Evolutionary conservation across 1,140 invertebrate species (phyloP).

Genomic region (Samia ricini): DNA sequence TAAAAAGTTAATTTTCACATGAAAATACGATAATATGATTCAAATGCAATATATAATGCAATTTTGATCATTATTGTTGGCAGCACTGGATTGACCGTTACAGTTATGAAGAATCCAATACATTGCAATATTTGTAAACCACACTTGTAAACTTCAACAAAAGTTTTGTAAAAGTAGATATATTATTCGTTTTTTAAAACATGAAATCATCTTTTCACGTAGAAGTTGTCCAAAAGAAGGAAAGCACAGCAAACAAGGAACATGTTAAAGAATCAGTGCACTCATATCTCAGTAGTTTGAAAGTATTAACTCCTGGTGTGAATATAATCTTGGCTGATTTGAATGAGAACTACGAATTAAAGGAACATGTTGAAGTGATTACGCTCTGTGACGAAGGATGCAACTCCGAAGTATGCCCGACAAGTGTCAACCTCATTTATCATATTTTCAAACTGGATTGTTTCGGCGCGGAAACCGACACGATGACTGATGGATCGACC

Average conservation of each 20-base stretch:
- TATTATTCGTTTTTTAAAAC: background rate
- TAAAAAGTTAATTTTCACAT: too few relatives aligned
- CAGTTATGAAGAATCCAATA: too few relatives aligned
- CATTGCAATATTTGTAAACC: too few relatives aligned
- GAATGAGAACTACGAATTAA: conserved; percentile 44
- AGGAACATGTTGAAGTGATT: conserved; percentile 52
- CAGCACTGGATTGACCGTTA: too few relatives aligned
- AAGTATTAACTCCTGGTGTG: conserved; percentile 49
- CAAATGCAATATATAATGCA: too few relatives aligned
- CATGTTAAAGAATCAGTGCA: conserved; percentile 53
- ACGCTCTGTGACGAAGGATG: conserved; percentile 62
- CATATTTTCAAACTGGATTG: conserved; percentile 57
- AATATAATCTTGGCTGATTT: conserved; percentile 40
- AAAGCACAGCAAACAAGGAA: conserved; percentile 48
- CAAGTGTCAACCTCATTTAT: conserved; percentile 44
- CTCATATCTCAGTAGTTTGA: conserved; percentile 51
- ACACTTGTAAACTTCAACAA: too few relatives aligned
- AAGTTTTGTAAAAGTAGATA: too few relatives aligned
- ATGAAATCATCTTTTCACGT: conserved; percentile 56
- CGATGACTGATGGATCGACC: conserved; percentile 68
- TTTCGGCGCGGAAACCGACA: conserved; percentile 53
- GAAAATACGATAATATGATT: too few relatives aligned
- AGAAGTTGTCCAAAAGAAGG: conserved; percentile 60
- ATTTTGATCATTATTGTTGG: too few relatives aligned
- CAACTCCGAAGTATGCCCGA: conserved; percentile 37